phyloP scores from a whole-genome alignment of 2,797 vertebrate genomes.

The Tauraco hartlaubi region DNA sequence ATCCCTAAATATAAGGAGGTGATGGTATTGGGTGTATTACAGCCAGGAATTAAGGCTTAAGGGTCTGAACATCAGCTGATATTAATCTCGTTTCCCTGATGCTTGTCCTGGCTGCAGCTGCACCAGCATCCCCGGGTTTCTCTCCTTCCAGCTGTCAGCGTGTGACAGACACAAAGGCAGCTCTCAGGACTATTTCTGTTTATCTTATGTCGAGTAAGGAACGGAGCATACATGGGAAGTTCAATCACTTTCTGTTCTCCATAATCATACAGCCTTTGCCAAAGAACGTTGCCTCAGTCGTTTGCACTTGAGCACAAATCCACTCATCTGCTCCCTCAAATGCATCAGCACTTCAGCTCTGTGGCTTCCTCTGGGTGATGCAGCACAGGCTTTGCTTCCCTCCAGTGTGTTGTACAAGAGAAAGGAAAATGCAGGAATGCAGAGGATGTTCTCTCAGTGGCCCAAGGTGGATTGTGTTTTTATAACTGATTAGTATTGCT shows the following conservation, averaged over 20 bases:
- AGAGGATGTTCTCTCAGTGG: background rate
- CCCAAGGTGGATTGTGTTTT: background rate
- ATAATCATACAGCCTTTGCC: background rate
- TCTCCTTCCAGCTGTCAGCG: background rate
- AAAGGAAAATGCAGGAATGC: background rate
- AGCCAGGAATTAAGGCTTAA: background rate
- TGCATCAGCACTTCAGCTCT: background rate
- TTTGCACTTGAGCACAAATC: background rate
- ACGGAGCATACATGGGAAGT: background rate
- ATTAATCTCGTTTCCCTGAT: background rate
- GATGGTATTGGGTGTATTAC: background rate
- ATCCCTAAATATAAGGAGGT: background rate
- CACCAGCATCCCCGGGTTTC: background rate
- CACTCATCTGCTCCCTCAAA: background rate
- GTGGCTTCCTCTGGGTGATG: background rate
- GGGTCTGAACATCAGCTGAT: background rate
- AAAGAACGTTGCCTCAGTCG: background rate
- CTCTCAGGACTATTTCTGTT: background rate
- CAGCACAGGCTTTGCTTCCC: background rate
- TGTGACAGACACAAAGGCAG: background rate
- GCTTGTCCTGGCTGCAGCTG: background rate
- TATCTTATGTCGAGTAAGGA: background rate
- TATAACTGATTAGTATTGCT: slow-evolving; percentile 40
- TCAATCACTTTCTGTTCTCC: background rate
- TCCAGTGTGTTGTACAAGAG: background rate